Base-by-base conservation (phyloP, 2,888 invertebrate genomes). In the Cephus sareptanus region DNA sequence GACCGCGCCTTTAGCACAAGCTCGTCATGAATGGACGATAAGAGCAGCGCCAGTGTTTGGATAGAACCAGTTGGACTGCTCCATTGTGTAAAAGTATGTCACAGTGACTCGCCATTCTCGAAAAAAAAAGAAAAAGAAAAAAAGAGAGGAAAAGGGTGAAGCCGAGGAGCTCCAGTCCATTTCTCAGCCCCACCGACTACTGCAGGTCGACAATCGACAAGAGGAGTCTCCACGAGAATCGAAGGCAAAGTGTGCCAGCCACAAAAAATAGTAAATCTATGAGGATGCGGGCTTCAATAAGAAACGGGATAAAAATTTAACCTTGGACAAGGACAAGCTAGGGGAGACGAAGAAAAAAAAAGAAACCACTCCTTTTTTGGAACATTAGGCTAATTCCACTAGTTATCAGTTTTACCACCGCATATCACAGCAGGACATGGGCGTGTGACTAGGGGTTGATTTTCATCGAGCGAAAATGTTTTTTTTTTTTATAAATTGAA, bases 81-180 rank as follows among this genome's bases (percentile, higher is more conserved):
- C 84, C 78, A 84, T 84, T 84, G 84, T 84, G 77, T 75, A 78
- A 82, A 84, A 84, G 83, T 84, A 82, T 84, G 84, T 84, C 84
- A 84, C 81, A 84, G 84, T 81, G 79, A 80, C 81, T 81, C 79
- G 79, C 76, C 76, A 77, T 77, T 76, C 79, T 77, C 68, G 71
- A 75, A 79, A 15, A 35, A 35, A 56, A 56, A 23, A 9, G 9
- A 23, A 56, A 23, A 9, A 56, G 1, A 56, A 56, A 78, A 35
- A 3, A 35, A 35, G 35, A 35, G 12, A 35, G 81, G 75, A 80
- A 80, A 81, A 80, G 84, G 78, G 79, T 77, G 71, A 71, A 76
- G 76, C 70, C 73, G 40, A 73, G 74, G 23, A 76, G 79, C 78
- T 80, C 73, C 56, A 77, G 76, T 80, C 77, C 78, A 81, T 82